Conservation (phyloP, 1,140 invertebrate genomes). For the Conus ventricosus region DNA sequence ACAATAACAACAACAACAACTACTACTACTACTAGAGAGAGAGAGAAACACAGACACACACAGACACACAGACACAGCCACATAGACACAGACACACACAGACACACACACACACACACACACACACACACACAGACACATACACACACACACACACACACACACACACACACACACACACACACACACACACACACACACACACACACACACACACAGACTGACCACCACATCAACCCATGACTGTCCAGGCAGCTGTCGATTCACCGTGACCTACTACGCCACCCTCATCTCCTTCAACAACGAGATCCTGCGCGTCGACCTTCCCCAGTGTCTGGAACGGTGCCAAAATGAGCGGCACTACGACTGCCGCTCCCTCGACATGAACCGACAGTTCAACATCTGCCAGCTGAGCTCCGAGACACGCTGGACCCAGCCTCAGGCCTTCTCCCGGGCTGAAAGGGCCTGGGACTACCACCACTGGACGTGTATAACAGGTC, state of each 20-base stretch:
- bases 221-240: too few species aligned
- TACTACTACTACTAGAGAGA: too few species aligned
- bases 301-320: not conserved
- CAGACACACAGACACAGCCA: too few species aligned
- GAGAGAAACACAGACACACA: too few species aligned
- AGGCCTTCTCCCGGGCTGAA: not conserved
- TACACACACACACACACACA: too few species aligned
- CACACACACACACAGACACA: too few species aligned
- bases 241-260: not conserved
- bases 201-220: too few species aligned
- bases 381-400: not conserved
- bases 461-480: constrained; percentile 17
- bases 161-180: too few species aligned
- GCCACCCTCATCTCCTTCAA: constrained; percentile 6
- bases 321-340: not conserved
- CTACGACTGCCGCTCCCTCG: constrained; percentile 13
- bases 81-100: too few species aligned
- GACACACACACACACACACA: too few species aligned
- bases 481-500: constrained; percentile 19
- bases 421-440: constrained; percentile 8
- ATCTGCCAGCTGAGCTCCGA: not conserved
- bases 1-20: too few species aligned
- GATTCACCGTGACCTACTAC: not conserved
- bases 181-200: too few species aligned
- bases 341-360: not conserved